These are phyloP conservation scores for Ranitomeya variabilis DNA, from an alignment of 2,113 vertebrate genomes.

Conservation along the genomic window DNA sequence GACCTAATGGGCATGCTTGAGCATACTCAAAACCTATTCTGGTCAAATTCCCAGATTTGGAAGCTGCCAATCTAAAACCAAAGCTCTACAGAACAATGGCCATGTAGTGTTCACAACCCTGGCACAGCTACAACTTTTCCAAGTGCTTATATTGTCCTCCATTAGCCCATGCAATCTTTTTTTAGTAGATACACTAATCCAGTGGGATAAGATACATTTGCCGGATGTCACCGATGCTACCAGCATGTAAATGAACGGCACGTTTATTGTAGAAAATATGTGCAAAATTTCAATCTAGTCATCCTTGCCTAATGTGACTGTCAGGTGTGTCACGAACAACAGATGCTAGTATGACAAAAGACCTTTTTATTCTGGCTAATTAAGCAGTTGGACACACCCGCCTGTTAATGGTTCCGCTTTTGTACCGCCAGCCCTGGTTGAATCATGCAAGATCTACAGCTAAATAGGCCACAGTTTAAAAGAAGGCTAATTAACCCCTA, in stretches of 20 bases:
- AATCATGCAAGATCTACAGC: constrained; percentile 67
- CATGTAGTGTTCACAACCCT: constrained; percentile 4
- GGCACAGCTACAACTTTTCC: constrained; percentile 5
- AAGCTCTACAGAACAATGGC: constrained; percentile 6
- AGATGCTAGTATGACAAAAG: constrained; percentile 74
- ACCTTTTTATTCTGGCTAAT: constrained; percentile 76
- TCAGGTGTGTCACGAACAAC: constrained; percentile 75
- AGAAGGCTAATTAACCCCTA: constrained; percentile 74
- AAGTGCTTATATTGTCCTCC: not conserved
- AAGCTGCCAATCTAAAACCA: constrained; percentile 43
- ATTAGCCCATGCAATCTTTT: constrained; percentile 60
- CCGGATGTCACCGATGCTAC: constrained; percentile 59
- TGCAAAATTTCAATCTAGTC: constrained; percentile 65
- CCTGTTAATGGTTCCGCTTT: constrained; percentile 70
- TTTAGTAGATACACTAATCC: constrained; percentile 63
- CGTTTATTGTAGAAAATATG: constrained; percentile 63
- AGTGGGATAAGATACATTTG: constrained; percentile 65
- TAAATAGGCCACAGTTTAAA: constrained; percentile 71
- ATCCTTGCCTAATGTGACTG: constrained; percentile 69
- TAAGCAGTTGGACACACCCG: constrained; percentile 73
- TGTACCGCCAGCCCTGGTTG: constrained; percentile 64
- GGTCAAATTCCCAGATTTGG: constrained; percentile 52
- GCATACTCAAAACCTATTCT: constrained; percentile 46
- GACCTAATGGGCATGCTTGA: constrained; percentile 51
- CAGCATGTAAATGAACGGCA: constrained; percentile 61